These are phyloP conservation scores for Ceratina australensis DNA, from an alignment of 1,140 invertebrate genomes.

Conservation along the genomic window DNA sequence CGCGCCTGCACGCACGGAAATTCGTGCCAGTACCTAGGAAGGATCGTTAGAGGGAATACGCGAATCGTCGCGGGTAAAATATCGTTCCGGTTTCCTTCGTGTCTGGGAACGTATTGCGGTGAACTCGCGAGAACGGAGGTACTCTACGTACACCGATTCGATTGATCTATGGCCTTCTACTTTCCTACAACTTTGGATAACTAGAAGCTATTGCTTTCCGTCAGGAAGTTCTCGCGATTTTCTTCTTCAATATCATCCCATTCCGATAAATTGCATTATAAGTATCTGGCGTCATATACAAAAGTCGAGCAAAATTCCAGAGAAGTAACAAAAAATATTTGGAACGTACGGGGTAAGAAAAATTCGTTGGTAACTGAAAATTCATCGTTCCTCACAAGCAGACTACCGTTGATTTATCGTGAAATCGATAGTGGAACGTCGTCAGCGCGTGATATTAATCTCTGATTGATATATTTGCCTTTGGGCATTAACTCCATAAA, in stretches of 20 bases:
- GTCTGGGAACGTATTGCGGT: constrained; percentile 28
- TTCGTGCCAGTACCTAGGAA: constrained; percentile 45
- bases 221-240: background rate
- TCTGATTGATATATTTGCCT: background rate
- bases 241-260: too few relatives aligned
- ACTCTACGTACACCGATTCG: background rate
- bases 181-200: constrained; percentile 18
- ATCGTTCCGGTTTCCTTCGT: constrained; percentile 46
- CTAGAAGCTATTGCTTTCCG: background rate
- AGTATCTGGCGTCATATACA: too few relatives aligned
- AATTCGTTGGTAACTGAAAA: too few relatives aligned
- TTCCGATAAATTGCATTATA: too few relatives aligned
- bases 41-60: constrained; percentile 42
- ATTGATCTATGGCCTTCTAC: constrained; percentile 34
- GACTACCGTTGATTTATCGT: too few relatives aligned
- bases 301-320: too few relatives aligned
- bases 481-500: background rate
- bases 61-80: constrained; percentile 41
- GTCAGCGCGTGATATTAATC: too few relatives aligned
- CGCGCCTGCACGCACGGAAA: constrained; percentile 51
- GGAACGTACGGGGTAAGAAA: too few relatives aligned
- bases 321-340: too few relatives aligned
- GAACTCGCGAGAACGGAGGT: constrained; percentile 7
- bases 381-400: too few relatives aligned
- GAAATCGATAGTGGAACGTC: too few relatives aligned